Evolutionary conservation across 1,140 invertebrate genomes (phyloP).

Genomic region (Cardiocondyla obscurior): DNA sequence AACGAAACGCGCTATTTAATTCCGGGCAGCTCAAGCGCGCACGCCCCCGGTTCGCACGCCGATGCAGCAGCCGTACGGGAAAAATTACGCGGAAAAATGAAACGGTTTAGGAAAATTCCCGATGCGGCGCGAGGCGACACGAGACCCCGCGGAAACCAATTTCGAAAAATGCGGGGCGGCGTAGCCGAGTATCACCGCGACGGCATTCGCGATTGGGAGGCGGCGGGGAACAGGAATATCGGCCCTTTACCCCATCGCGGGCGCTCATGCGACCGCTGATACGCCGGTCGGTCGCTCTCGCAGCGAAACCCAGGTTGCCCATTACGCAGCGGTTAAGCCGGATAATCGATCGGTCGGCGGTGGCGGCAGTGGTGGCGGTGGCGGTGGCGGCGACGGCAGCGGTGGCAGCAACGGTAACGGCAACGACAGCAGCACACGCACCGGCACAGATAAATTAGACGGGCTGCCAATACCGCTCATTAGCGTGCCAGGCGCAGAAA

Average conservation of each 20-base stretch:
- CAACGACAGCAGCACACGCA: slow-evolving; percentile 52
- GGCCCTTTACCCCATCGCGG: slow-evolving; percentile 45
- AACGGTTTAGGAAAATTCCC: slow-evolving; percentile 46
- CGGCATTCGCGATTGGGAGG: slow-evolving; percentile 22
- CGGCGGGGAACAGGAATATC: slow-evolving; percentile 16
- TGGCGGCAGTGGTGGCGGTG: neutral
- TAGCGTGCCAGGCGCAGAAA: slow-evolving; percentile 68
- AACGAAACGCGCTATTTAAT: slow-evolving; percentile 55
- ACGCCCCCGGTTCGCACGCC: slow-evolving; percentile 16
- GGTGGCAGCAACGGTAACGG: slow-evolving; percentile 45
- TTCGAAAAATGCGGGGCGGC: slow-evolving; percentile 40
- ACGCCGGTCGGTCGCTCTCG: slow-evolving; percentile 51
- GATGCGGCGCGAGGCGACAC: slow-evolving; percentile 6
- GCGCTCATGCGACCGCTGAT: slow-evolving; percentile 45
- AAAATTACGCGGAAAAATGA: slow-evolving; percentile 51
- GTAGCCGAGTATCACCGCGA: slow-evolving; percentile 13
- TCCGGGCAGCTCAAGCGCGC: neutral
- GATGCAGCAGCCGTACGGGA: slow-evolving; percentile 6
- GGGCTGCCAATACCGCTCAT: slow-evolving; percentile 70
- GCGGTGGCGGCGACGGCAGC: neutral
- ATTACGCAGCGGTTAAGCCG: slow-evolving; percentile 71
- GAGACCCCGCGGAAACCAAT: slow-evolving; percentile 45
- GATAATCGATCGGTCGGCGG: slow-evolving; percentile 66
- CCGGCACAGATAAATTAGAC: slow-evolving; percentile 69
- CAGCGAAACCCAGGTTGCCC: slow-evolving; percentile 64